Base-by-base conservation (phyloP, 1,140 invertebrate genomes). In the Dendroctonus ponderosae region DNA sequence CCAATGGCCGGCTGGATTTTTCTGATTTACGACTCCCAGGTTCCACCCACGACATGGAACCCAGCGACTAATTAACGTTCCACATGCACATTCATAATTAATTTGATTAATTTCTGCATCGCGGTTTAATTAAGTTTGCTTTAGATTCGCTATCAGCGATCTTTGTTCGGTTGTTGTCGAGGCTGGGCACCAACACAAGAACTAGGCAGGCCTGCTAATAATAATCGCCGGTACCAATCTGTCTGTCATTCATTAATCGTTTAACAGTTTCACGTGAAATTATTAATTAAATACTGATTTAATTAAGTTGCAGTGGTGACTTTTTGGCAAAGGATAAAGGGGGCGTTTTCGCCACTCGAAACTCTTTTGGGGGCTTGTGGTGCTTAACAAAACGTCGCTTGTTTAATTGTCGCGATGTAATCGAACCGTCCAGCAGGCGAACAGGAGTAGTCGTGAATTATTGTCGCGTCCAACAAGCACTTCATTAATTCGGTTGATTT, bases 401-500 rank as follows among this genome's bases (percentile, higher is more conserved):
- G 26, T 26, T 26, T 26, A 26, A 26, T 46, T 46, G 43, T 46
- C 8, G 43, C 49, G 14, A 12, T 15, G 49, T n/a, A 5, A 51
- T n/a, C 49, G 7, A 51, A 51, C n/a, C 7, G 14, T 7, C 9
- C 8, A 51, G n/a, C 7, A 15, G 14, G 7, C n/a, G 26, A 51
- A 15, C 9, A 7, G 7, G 49, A 15, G 7, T 12, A 12, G n/a
- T 39, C 38, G 7, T 37, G 26, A 26, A 26, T 26, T 52, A 62
- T 62, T 62, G 49, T 62, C 44, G 39, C 49, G 39, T 51, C 37
- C 39, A 38, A 62, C 60, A 51, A 62, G 60, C 51, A 39, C 38
- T 62, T 62, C 60, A 62, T 62, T 62, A 62, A 62, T 62, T 62
- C 49, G 48, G 11, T 4, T 40, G 60, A 42, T 62, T 43, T 62